Percentiles rank a stretch among this genome's conserved stretches.
Evolutionary conservation across 2,113 vertebrate species (phyloP).

Genomic region (Cyprinodon brontotheroides): DNA sequence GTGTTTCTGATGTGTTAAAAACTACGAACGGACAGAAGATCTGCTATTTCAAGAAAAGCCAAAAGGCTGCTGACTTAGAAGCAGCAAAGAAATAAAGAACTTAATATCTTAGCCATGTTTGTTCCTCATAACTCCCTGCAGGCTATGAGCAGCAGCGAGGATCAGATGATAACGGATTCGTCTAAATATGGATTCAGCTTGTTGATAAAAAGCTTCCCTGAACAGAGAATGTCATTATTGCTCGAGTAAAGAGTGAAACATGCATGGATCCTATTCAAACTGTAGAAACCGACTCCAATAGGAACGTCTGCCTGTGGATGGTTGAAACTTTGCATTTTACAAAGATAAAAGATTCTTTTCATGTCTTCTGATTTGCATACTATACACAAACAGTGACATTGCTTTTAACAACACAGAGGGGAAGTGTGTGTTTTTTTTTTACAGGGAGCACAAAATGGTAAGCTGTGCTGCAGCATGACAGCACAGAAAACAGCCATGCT

Average conservation of each 20-base stretch:
- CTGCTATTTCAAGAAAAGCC: too few species aligned
- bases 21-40: too few species aligned
- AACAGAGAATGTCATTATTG: background rate
- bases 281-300: background rate
- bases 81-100: too few species aligned
- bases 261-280: background rate
- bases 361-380: background rate
- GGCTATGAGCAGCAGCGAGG: slow-evolving; percentile 1
- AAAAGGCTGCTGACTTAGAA: too few species aligned
- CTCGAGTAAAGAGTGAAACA: background rate
- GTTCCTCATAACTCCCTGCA: background rate
- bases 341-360: background rate
- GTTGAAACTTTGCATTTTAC: background rate
- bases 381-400: background rate
- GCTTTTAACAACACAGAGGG: background rate
- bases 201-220: background rate
- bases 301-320: background rate
- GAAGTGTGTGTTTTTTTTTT: background rate
- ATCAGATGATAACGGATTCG: slow-evolving; percentile 11
- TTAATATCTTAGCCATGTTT: background rate
- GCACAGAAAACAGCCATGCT: background rate
- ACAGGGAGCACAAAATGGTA: background rate
- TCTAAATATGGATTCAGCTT: slow-evolving; percentile 12
- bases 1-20: too few species aligned
- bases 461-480: background rate